phyloP scores from a whole-genome alignment of 2,797 vertebrate species.

The Lagodon rhomboides region DNA sequence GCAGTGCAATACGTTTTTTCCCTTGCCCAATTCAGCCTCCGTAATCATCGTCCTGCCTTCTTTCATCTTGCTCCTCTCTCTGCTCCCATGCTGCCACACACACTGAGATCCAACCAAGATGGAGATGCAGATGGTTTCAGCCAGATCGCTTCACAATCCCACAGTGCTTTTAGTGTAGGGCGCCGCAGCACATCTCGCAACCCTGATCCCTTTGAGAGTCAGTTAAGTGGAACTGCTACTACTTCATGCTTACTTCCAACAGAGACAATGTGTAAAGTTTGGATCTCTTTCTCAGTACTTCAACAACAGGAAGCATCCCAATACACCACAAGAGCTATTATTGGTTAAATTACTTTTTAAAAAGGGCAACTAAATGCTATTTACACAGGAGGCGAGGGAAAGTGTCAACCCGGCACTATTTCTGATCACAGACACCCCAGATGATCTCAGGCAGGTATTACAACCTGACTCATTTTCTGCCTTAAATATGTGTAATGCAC shows the following conservation, averaged over 20 bases:
- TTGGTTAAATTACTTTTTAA: background rate
- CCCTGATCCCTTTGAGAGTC: background rate
- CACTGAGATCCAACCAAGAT: slow-evolving; percentile 6
- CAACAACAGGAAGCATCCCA: background rate
- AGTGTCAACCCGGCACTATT: background rate
- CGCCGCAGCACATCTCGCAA: background rate
- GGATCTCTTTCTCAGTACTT: background rate
- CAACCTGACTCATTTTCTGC: background rate
- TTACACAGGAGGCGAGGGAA: background rate
- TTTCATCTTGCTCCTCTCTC: background rate
- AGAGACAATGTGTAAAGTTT: background rate
- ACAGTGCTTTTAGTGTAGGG: background rate
- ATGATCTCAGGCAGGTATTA: background rate
- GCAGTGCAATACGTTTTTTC: slow-evolving; percentile 42
- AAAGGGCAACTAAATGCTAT: background rate
- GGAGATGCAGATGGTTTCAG: slow-evolving; percentile 28
- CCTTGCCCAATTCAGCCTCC: slow-evolving; percentile 35
- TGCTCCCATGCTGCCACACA: background rate
- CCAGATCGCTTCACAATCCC: background rate
- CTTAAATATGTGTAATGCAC: background rate
- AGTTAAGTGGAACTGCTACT: background rate
- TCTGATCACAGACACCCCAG: background rate
- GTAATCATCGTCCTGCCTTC: slow-evolving; percentile 18
- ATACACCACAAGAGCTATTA: background rate
- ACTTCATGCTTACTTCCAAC: background rate